phyloP scores from a whole-genome alignment of 2,888 invertebrate genomes.

The Chymomyza amoena region DNA sequence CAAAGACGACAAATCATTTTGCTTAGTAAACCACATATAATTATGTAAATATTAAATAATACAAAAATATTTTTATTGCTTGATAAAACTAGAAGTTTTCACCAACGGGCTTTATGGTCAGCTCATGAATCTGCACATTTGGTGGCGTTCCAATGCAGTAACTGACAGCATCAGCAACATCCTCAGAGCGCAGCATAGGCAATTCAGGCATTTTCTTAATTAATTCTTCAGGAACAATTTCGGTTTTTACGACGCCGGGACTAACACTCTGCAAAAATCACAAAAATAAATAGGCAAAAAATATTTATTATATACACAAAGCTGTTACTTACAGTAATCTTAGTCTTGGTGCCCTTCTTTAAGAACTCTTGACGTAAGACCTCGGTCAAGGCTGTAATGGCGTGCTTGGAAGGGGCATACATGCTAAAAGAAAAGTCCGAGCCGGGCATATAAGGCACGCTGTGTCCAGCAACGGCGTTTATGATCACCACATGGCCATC shows the following conservation, averaged over 20 bases:
- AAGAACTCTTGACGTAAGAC: slow-evolving; percentile 64
- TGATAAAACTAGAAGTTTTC: slow-evolving; percentile 22
- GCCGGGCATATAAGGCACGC: slow-evolving; percentile 39
- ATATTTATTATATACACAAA: not conserved
- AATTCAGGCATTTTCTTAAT: not conserved
- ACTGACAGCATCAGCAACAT: slow-evolving; percentile 69
- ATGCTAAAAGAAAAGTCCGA: slow-evolving; percentile 52
- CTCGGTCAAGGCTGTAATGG: slow-evolving; percentile 65
- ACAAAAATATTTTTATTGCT: not conserved
- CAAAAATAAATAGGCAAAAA: not conserved
- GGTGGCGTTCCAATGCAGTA: slow-evolving; percentile 72
- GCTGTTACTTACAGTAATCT: slow-evolving; percentile 38
- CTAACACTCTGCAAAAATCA: slow-evolving; percentile 55
- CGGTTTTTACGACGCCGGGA: slow-evolving; percentile 47
- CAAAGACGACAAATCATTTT: too few species aligned
- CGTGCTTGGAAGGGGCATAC: slow-evolving; percentile 67
- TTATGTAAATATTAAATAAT: too few species aligned
- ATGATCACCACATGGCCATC: slow-evolving; percentile 80
- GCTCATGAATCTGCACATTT: slow-evolving; percentile 69
- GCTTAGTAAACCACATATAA: too few species aligned
- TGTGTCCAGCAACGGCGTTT: slow-evolving; percentile 71
- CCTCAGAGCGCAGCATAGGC: slow-evolving; percentile 47
- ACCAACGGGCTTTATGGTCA: slow-evolving; percentile 69
- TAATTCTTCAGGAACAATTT: slow-evolving; percentile 16
- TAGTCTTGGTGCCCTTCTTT: slow-evolving; percentile 40